Percentiles rank a stretch among this genome's conserved stretches.
These are phyloP conservation scores for Yasuhikotakia modesta DNA, from an alignment of 2,797 vertebrate species.

Conservation along the genomic window DNA sequence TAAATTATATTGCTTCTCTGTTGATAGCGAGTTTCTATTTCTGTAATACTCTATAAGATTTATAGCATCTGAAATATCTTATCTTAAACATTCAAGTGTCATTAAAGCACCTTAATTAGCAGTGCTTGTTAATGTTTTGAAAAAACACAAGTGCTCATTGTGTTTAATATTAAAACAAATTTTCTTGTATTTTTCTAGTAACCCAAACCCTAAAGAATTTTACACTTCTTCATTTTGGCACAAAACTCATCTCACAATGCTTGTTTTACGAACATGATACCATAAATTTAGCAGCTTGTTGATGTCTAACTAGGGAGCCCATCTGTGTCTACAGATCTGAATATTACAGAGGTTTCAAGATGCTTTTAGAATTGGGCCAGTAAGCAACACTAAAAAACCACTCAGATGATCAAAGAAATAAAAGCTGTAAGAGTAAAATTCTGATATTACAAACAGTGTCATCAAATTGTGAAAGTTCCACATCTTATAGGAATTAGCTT, in stretches of 20 bases:
- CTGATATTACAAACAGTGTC: no score
- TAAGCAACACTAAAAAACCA: neutral
- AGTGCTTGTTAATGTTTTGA: neutral
- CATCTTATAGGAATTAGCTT: no score
- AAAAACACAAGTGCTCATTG: no score
- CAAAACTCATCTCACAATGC: neutral
- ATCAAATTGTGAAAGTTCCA: no score
- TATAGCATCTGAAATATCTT: neutral
- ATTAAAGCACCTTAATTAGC: constrained; percentile 16
- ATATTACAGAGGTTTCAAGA: neutral
- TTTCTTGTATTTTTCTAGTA: neutral
- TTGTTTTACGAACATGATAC: neutral
- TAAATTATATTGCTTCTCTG: neutral
- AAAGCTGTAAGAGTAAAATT: no score
- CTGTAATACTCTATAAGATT: neutral
- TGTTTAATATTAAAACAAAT: no score
- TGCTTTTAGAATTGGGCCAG: neutral
- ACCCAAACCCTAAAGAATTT: neutral
- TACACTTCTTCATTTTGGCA: neutral
- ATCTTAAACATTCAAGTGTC: constrained; percentile 22
- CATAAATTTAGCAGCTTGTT: neutral
- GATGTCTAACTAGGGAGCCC: neutral
- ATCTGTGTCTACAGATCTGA: neutral
- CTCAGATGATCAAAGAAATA: no score
- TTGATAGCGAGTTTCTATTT: neutral